phyloP scores from a whole-genome alignment of 2,888 invertebrate genomes.

The Ormyrus labotus region DNA sequence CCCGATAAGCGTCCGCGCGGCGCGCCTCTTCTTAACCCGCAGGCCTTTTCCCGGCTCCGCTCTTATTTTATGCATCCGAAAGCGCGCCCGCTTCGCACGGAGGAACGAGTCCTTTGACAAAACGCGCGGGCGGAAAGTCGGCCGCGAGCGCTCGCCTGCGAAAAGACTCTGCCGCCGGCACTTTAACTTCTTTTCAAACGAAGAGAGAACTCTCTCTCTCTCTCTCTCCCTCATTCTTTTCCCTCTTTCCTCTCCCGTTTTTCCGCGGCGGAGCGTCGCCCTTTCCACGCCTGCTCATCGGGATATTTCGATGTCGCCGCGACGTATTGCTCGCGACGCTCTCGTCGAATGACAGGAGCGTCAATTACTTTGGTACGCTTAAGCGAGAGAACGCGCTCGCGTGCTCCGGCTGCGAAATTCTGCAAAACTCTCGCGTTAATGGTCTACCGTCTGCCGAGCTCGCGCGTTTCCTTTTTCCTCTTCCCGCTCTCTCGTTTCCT shows the following conservation, averaged over 20 bases:
- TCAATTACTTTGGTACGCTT: constrained; percentile 41
- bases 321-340: background rate
- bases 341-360: constrained; percentile 1
- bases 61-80: constrained; percentile 47
- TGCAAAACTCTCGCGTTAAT: constrained; percentile 50
- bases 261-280: background rate
- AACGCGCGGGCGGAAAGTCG: constrained; percentile 41
- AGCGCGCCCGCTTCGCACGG: background rate
- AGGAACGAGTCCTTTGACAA: constrained; percentile 51
- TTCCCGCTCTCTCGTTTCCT: constrained; percentile 34
- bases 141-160: constrained; percentile 26
- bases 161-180: constrained; percentile 52
- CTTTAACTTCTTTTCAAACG: constrained; percentile 47
- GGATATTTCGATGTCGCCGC: background rate
- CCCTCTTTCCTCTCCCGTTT: background rate
- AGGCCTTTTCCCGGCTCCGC: constrained; percentile 5
- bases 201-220: constrained; percentile 38
- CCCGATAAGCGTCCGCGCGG: no score
- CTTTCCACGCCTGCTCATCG: constrained; percentile 1
- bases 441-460: constrained; percentile 46
- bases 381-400: constrained; percentile 28
- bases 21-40: constrained; percentile 21
- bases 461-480: constrained; percentile 46
- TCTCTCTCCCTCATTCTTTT: background rate
- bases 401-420: constrained; percentile 47